Evolutionary conservation across 2,888 invertebrate genomes (phyloP), one percentile per base, ranked within the genome.

Genomic region (Danaus chrysippus): DNA sequence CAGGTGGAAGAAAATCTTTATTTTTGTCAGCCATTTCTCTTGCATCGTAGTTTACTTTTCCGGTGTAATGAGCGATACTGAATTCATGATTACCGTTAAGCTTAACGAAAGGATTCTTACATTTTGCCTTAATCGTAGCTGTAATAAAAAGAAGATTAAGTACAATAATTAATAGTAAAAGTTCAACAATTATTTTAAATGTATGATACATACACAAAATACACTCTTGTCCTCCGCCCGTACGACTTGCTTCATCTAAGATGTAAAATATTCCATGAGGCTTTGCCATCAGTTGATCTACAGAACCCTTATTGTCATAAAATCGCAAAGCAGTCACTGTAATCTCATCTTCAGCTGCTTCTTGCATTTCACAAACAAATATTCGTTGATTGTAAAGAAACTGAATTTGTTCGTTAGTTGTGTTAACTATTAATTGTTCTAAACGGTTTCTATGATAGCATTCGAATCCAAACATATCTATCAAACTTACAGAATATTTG

Each of bases 381-480:
- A 97, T 93, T 76, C 96, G 93, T 83, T 98, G 98, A 75, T 97
- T 96, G 82, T 97, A 98, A 72, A 97, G 94, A 79, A 97, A 98
- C 78, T 98, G 98, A 79, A 98, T 93, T 84, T 98, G 97, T 80
- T 98, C 98, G 78, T 98, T 98, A 63, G 96, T 92, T 1, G 95
- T 95, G 78, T 98, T 98, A 2, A 97, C 95, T 70, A 97, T 94
- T 10, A 98, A 90, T 80, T 98, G 98, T 72, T 98, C 96, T 67
- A 98, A 91, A 11, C 95, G 93, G 84, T 98, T 98, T 73, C 94
- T 92, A 71, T 94, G 93, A 80, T 95, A 97, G 78, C 97, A 97
- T 89, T 98, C 98, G 77, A 98, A 98, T 0, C 98, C 98, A 77
- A 95, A 97, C 85, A 97, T 94, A 79, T 98, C 98, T 73, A 97